These are phyloP conservation scores for Drosophila basisetae DNA, from an alignment of 2,888 invertebrate genomes.

Conservation along the genomic window DNA sequence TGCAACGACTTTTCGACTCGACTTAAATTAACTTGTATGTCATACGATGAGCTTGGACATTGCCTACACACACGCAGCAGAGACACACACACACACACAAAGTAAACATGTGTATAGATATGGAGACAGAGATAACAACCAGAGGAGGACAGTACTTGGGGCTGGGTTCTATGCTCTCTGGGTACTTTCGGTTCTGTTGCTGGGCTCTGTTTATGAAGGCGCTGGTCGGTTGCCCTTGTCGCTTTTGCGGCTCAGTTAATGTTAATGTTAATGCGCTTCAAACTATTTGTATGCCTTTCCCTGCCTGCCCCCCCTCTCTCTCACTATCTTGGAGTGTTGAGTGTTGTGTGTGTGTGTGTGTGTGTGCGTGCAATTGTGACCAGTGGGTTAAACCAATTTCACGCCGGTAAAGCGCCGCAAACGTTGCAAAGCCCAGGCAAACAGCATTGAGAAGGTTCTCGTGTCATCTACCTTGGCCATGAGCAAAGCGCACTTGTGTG, in stretches of 20 bases:
- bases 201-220: conserved; percentile 27
- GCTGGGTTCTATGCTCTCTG: conserved; percentile 1
- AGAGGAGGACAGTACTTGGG: conserved; percentile 38
- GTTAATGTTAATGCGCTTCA: conserved; percentile 81
- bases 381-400: conserved; percentile 83
- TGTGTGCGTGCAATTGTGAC: conserved; percentile 79
- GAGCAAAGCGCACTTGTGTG: conserved; percentile 22
- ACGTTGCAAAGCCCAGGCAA: conserved; percentile 66
- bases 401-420: conserved; percentile 80
- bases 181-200: conserved; percentile 1
- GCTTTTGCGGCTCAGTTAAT: conserved; percentile 81
- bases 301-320: neutral
- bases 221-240: conserved; percentile 72
- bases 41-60: conserved; percentile 59
- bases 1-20: conserved; percentile 71
- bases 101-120: conserved; percentile 70
- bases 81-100: conserved; percentile 22
- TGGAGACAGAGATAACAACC: conserved; percentile 71
- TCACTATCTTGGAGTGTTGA: neutral
- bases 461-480: conserved; percentile 61
- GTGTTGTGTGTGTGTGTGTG: conserved; percentile 3
- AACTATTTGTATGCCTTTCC: conserved; percentile 58
- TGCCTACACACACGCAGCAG: conserved; percentile 21
- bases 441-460: conserved; percentile 64
- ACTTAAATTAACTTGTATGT: conserved; percentile 72